Evolutionary conservation across 2,113 vertebrate species (phyloP).

Genomic region (Acrocephalus kingi): DNA sequence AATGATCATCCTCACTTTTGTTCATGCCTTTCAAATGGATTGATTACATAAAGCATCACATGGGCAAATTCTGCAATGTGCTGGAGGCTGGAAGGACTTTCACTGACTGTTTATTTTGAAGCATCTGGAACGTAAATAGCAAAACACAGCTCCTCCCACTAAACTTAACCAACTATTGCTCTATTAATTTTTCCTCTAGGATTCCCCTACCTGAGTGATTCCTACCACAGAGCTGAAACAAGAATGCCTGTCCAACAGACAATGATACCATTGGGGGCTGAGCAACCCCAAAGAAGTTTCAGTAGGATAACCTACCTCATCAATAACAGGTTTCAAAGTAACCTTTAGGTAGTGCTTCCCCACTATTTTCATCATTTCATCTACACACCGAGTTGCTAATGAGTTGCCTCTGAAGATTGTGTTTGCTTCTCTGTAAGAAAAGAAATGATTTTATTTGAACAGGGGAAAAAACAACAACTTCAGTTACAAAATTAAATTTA

Average conservation of each 20-base stretch:
- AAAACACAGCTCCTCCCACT: neutral
- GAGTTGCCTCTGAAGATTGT: conserved; percentile 97
- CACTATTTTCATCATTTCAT: conserved; percentile 99
- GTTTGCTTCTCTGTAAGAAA: conserved; percentile 90
- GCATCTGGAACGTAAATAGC: neutral
- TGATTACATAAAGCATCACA: neutral
- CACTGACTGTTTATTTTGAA: neutral
- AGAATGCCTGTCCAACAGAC: neutral
- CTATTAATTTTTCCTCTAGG: neutral
- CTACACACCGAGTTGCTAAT: conserved; percentile 92
- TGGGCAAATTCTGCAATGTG: neutral
- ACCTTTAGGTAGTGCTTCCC: conserved; percentile 95
- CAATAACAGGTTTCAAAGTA: conserved; percentile 92
- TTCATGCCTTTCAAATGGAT: neutral
- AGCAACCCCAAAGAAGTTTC: neutral
- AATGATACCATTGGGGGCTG: neutral
- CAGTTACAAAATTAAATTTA: neutral
- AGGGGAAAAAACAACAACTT: neutral
- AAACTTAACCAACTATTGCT: neutral
- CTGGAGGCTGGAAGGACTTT: neutral
- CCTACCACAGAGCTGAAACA: neutral
- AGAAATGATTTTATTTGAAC: neutral
- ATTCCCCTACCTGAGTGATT: neutral
- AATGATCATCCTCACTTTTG: neutral
- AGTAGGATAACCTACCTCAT: conserved; percentile 82